Conservation (phyloP, 2,113 vertebrate species). For the Xiphorhynchus elegans region DNA sequence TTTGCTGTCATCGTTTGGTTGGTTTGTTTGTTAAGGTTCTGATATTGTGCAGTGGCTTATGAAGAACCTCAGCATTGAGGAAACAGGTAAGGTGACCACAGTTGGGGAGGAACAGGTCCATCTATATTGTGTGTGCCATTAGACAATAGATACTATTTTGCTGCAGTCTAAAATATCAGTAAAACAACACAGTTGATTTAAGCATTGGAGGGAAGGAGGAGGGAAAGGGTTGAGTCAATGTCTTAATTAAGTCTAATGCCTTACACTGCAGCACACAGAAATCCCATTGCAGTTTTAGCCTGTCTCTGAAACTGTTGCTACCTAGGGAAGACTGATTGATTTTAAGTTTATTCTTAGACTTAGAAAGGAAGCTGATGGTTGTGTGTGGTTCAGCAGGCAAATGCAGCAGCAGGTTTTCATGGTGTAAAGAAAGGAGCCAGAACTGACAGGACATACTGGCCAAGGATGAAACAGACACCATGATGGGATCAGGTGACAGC, state of each 20-base stretch:
- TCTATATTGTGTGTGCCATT: background rate
- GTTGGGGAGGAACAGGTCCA: background rate
- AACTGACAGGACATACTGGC: background rate
- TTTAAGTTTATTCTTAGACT: background rate
- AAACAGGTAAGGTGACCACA: conserved; percentile 82
- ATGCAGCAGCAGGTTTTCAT: background rate
- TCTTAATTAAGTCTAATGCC: background rate
- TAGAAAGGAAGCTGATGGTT: background rate
- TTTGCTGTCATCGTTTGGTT: background rate
- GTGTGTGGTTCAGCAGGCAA: background rate
- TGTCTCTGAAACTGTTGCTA: background rate
- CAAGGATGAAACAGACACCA: background rate
- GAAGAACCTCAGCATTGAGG: conserved; percentile 91
- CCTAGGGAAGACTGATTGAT: background rate
- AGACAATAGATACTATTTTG: background rate
- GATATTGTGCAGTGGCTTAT: conserved; percentile 96
- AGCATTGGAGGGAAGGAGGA: background rate
- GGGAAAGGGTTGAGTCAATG: background rate
- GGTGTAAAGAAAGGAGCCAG: background rate
- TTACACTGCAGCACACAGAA: background rate
- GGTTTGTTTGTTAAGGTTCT: conserved; percentile 77
- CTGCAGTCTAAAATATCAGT: background rate
- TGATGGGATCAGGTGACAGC: background rate
- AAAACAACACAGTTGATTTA: background rate
- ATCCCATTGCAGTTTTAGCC: background rate